Base-by-base conservation (phyloP, 2,888 invertebrate species). In the Drosophila hamatofila region DNA sequence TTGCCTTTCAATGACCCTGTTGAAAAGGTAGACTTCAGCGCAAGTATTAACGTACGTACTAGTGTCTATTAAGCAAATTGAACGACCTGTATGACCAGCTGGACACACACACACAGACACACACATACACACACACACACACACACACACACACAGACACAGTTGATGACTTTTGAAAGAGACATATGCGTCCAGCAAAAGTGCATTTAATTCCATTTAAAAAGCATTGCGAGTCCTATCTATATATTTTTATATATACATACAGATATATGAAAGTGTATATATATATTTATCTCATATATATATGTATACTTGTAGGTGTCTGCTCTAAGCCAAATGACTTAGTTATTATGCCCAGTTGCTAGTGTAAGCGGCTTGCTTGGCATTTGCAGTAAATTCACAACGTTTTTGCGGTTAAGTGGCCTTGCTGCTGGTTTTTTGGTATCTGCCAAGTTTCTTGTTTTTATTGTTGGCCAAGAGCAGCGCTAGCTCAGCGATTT, bases 341-440 rank as follows among this genome's bases (percentile, higher is more conserved):
- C 67, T 79, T 71, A 78, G 78, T 71, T 75, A 72, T 71, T 37
- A 67, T 62, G 80, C 75, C 64, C 80, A 6, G 58, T 44, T 70
- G 51, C 49, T 18, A 78, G 75, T 66, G 66, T 64, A 75, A 61
- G 58, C 49, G 64, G 48, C 21, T 52, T 35, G 64, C 64, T 52
- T 60, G 44, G 57, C 49, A 56, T 55, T 78, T 39, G 48, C 48
- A 51, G 65, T 66, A 65, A 76, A 72, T 75, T 74, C 68, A 49
- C 63, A 60, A 56, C 70, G 70, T 61, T 62, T 64, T 71, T 79
- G 83, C 69, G 83, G 78, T 75, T 75, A 75, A 80, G 81, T 80
- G 68, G 61, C 48, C 67, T 66, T 80, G 42, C 51, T 63, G 67
- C 73, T 73, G 33, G 59, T 37, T 46, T 49, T 51, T 61, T 55